These are phyloP conservation scores for Podabrus alpinus DNA, from an alignment of 2,888 invertebrate species.

Conservation along the genomic window DNA sequence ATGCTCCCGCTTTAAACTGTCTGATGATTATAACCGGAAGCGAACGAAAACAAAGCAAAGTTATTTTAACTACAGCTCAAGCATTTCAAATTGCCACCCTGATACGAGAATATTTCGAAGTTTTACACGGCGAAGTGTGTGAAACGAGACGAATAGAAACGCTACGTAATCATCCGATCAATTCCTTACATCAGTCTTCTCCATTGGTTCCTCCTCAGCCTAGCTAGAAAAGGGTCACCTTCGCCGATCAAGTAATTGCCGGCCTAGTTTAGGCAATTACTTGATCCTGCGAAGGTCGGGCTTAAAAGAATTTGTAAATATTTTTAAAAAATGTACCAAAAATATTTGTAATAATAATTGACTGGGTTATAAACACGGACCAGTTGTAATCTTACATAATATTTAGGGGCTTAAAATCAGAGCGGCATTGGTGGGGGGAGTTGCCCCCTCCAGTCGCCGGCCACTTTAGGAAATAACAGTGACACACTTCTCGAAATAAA, in stretches of 20 bases:
- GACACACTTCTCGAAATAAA: not conserved
- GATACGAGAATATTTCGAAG: constrained; percentile 85
- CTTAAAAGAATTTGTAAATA: not conserved
- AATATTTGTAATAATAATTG: not conserved
- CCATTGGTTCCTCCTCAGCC: constrained; percentile 65
- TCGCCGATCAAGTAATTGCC: constrained; percentile 55
- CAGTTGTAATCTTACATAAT: not conserved
- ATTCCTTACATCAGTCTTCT: constrained; percentile 55
- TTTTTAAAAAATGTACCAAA: not conserved
- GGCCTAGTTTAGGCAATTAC: constrained; percentile 24
- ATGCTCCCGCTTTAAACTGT: constrained; percentile 89
- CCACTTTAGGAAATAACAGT: not conserved
- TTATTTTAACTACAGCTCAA: constrained; percentile 89
- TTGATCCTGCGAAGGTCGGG: not conserved
- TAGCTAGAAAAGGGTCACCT: constrained; percentile 60
- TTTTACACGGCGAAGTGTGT: constrained; percentile 48
- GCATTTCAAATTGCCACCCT: constrained; percentile 92
- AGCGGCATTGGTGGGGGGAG: not conserved
- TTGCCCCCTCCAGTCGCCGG: not conserved
- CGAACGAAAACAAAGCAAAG: constrained; percentile 86
- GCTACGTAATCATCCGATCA: constrained; percentile 56
- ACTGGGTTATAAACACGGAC: not conserved
- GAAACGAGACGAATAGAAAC: constrained; percentile 47
- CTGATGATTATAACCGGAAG: constrained; percentile 92
- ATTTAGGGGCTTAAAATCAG: not conserved